A percentile compares a stretch with the other conserved stretches of the same genome.
Conservation (phyloP, 2,888 invertebrate species). For the Agrypnus murinus region DNA sequence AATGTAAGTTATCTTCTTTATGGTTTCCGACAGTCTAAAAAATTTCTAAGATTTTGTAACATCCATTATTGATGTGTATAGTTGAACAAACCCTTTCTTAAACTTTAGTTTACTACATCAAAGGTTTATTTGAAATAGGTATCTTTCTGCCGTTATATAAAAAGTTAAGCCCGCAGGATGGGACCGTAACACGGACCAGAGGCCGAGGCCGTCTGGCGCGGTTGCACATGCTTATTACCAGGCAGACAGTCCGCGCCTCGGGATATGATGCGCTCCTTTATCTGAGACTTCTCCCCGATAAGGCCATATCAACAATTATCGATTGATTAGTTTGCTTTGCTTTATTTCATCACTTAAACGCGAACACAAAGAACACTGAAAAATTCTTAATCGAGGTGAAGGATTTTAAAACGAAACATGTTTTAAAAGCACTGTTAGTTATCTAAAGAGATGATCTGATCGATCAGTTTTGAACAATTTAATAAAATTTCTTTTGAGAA, state of each 20-base stretch:
- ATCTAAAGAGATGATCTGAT: too few relatives aligned
- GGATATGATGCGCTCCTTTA: constrained; percentile 58
- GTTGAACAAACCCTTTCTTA: too few relatives aligned
- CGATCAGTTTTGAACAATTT: too few relatives aligned
- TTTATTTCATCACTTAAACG: constrained; percentile 26
- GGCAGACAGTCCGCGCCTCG: constrained; percentile 62
- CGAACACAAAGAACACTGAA: background rate
- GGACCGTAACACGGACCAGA: constrained; percentile 47
- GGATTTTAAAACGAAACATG: too few relatives aligned
- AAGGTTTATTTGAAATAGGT: constrained; percentile 13
- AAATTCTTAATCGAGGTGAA: too few relatives aligned
- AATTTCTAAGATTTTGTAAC: too few relatives aligned
- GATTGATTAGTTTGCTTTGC: constrained; percentile 48
- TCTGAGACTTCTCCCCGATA: constrained; percentile 55
- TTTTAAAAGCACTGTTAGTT: too few relatives aligned
- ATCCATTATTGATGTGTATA: too few relatives aligned
- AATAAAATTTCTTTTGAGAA: too few relatives aligned
- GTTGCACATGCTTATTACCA: constrained; percentile 59
- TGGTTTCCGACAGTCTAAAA: too few relatives aligned
- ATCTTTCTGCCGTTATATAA: constrained; percentile 26
- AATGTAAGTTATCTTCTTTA: too few relatives aligned
- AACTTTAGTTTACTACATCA: background rate
- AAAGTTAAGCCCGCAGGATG: constrained; percentile 43
- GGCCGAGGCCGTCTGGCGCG: constrained; percentile 57
- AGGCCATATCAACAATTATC: constrained; percentile 56